Evolutionary conservation across 2,797 vertebrate species (phyloP).

Genomic region (Hipposideros larvatus): DNA sequence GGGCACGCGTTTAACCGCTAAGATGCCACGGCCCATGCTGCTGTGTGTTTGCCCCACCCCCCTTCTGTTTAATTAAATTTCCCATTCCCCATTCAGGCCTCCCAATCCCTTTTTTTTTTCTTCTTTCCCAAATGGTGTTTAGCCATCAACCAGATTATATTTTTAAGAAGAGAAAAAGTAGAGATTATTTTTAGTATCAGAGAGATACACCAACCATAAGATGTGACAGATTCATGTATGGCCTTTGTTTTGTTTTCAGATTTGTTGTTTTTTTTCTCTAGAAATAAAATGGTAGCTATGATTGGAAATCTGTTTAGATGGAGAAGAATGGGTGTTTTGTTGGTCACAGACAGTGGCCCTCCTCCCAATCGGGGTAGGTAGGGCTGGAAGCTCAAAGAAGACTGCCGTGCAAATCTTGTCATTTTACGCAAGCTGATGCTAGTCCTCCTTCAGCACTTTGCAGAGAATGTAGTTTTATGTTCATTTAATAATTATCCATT

Average conservation of each 20-base stretch:
- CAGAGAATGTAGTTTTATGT: conserved; percentile 89
- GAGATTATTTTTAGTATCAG: conserved; percentile 70
- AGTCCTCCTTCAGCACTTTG: conserved; percentile 87
- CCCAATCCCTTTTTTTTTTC: not conserved
- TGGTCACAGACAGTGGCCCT: conserved; percentile 84
- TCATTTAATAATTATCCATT: conserved; percentile 93
- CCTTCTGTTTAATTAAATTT: not conserved
- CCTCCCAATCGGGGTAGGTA: conserved; percentile 83
- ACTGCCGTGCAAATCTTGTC: conserved; percentile 86
- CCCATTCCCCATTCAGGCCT: not conserved
- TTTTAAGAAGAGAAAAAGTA: conserved; percentile 4
- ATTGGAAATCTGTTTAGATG: conserved; percentile 81
- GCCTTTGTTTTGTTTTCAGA: conserved; percentile 84
- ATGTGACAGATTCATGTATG: conserved; percentile 81
- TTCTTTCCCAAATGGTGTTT: not conserved
- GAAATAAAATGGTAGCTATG: conserved; percentile 84
- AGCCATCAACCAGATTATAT: not conserved
- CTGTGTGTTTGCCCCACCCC: not conserved
- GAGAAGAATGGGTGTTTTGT: conserved; percentile 86
- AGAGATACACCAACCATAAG: conserved; percentile 74
- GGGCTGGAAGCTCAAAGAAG: conserved; percentile 82
- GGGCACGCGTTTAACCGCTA: not conserved
- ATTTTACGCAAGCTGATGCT: conserved; percentile 85
- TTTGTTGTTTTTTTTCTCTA: conserved; percentile 69
- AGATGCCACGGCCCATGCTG: not conserved